phyloP scores from a whole-genome alignment of 2,888 invertebrate genomes.

The Drosophila kanekoi region DNA sequence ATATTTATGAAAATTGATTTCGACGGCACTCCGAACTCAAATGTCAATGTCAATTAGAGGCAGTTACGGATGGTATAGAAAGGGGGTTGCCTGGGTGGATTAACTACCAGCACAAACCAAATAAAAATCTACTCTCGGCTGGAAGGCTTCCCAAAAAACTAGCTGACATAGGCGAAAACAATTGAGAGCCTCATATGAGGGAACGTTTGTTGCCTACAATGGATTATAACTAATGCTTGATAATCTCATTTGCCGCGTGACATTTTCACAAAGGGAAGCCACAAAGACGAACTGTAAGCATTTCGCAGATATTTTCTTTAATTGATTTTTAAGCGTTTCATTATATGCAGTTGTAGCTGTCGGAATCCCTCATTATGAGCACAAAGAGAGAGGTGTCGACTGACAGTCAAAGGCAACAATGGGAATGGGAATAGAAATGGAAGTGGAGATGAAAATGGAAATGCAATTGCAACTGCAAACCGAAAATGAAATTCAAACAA shows the following conservation, averaged over 20 bases:
- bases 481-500: conserved; percentile 62
- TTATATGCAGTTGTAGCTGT: conserved; percentile 49
- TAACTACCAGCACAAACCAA: conserved; percentile 30
- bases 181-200: too few relatives aligned
- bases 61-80: conserved; percentile 34
- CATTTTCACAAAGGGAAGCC: conserved; percentile 39
- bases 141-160: background rate
- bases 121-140: conserved; percentile 9
- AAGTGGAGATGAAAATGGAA: conserved; percentile 17
- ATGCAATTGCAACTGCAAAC: conserved; percentile 34
- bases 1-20: conserved; percentile 79
- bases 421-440: conserved; percentile 14
- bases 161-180: conserved; percentile 1
- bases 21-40: conserved; percentile 51
- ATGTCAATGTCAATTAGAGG: conserved; percentile 73
- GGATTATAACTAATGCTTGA: conserved; percentile 29
- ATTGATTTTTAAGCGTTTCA: conserved; percentile 69
- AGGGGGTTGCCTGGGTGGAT: conserved; percentile 7
- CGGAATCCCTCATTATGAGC: conserved; percentile 49
- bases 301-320: conserved; percentile 54
- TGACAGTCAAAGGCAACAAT: conserved; percentile 50
- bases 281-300: conserved; percentile 60
- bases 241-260: conserved; percentile 52
- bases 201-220: background rate
- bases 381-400: conserved; percentile 68